Evolutionary conservation across 2,888 invertebrate genomes (phyloP).

Genomic region (Linnaemya vulpina): DNA sequence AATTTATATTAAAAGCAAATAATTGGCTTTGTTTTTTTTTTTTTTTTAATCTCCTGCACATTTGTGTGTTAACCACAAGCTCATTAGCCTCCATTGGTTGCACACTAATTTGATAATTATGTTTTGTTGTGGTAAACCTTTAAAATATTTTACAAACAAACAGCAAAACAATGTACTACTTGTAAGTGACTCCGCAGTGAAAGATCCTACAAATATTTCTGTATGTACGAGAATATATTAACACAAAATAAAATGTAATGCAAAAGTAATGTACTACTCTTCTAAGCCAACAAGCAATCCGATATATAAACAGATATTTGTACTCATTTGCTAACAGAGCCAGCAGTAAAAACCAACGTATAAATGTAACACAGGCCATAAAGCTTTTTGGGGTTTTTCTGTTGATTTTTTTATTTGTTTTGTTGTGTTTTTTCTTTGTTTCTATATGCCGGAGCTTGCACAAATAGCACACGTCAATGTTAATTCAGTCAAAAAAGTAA

Average conservation of each 20-base stretch:
- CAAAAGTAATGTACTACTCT: constrained; percentile 68
- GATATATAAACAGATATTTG: constrained; percentile 35
- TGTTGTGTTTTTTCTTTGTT: no score
- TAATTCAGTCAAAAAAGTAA: constrained; percentile 78
- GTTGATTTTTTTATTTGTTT: constrained; percentile 11
- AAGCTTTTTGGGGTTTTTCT: constrained; percentile 56
- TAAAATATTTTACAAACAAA: constrained; percentile 61
- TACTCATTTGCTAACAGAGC: constrained; percentile 50
- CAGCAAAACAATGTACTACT: constrained; percentile 35
- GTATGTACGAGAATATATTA: neutral
- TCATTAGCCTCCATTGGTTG: constrained; percentile 72
- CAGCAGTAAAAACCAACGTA: constrained; percentile 34
- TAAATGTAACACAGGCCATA: constrained; percentile 35
- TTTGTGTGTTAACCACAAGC: constrained; percentile 69
- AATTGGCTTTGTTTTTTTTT: no score
- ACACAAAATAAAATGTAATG: constrained; percentile 63
- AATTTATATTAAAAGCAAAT: neutral
- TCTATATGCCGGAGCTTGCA: constrained; percentile 49
- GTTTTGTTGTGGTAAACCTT: constrained; percentile 70
- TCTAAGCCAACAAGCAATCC: constrained; percentile 38
- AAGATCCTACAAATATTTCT: constrained; percentile 58
- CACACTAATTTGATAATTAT: constrained; percentile 74
- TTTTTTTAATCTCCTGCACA: neutral
- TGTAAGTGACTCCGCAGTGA: constrained; percentile 40
- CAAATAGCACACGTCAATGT: constrained; percentile 78